Evolutionary conservation across 2,888 invertebrate genomes (phyloP).

Genomic region (Drosophila lacicola): DNA sequence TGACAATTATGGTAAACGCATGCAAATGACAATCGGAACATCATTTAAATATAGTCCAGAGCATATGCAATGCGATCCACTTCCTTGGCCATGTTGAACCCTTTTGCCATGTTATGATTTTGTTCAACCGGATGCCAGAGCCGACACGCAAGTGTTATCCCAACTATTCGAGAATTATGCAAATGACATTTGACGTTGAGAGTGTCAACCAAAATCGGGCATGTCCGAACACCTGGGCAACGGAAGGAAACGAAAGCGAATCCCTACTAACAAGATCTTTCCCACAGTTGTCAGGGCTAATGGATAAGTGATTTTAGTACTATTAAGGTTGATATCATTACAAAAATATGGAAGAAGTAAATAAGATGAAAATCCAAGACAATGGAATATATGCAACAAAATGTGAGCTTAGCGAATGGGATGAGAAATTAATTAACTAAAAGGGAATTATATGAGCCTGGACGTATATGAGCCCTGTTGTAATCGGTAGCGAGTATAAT

Average conservation of each 20-base stretch:
- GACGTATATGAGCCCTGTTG: too few relatives aligned
- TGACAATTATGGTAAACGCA: conserved; percentile 71
- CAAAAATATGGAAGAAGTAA: background rate
- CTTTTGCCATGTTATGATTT: conserved; percentile 50
- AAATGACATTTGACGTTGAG: conserved; percentile 50
- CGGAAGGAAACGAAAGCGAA: conserved; percentile 49
- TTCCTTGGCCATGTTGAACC: conserved; percentile 45
- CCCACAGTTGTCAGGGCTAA: conserved; percentile 46
- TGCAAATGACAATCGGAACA: conserved; percentile 51
- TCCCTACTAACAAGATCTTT: conserved; percentile 31
- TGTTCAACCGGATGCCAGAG: conserved; percentile 42
- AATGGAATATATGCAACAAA: too few relatives aligned
- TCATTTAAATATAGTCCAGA: conserved; percentile 14
- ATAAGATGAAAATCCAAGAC: background rate
- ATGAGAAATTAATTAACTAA: background rate
- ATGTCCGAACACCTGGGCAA: conserved; percentile 67
- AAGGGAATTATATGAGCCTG: too few relatives aligned
- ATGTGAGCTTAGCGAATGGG: background rate
- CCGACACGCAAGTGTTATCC: conserved; percentile 60
- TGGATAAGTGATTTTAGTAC: conserved; percentile 12
- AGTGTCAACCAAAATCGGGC: conserved; percentile 56
- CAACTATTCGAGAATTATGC: conserved; percentile 54
- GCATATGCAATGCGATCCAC: conserved; percentile 54
- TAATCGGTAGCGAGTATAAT: too few relatives aligned
- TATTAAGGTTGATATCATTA: conserved; percentile 5